phyloP scores from a whole-genome alignment of 1,140 invertebrate species.

The Ceratoteleas bidentatus region DNA sequence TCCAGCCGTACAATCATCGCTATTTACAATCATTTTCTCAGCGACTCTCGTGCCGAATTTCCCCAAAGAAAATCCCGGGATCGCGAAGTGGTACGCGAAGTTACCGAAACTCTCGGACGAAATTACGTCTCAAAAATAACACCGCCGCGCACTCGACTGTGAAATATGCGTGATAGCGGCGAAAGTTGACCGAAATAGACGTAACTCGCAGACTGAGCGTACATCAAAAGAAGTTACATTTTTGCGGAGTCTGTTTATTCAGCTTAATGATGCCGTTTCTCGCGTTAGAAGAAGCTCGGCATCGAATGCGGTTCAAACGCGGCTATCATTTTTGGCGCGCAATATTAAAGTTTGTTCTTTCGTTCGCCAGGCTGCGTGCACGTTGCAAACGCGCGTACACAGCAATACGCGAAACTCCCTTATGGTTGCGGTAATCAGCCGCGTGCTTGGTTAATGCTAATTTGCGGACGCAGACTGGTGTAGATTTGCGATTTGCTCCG shows the following conservation, averaged over 20 bases:
- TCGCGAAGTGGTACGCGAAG: too few species aligned
- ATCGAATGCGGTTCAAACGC: too few species aligned
- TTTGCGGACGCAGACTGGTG: slow-evolving; percentile 56
- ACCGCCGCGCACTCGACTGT: too few species aligned
- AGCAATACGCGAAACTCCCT: slow-evolving; percentile 20
- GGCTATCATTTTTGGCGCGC: slow-evolving; percentile 19
- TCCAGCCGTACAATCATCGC: too few species aligned
- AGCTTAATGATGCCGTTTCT: slow-evolving; percentile 36
- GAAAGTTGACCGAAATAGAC: slow-evolving; percentile 1
- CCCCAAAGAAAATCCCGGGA: too few species aligned
- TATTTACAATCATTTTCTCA: too few species aligned
- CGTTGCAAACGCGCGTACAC: slow-evolving; percentile 28
- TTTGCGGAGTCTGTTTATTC: slow-evolving; percentile 13
- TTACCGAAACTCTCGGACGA: too few species aligned
- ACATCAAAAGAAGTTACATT: too few species aligned
- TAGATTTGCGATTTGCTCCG: slow-evolving; percentile 54
- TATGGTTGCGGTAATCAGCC: slow-evolving; percentile 43
- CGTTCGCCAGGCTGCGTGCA: too few species aligned
- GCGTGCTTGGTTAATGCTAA: slow-evolving; percentile 65
- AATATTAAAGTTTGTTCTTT: slow-evolving; percentile 35
- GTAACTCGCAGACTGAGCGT: too few species aligned
- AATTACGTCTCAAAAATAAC: too few species aligned
- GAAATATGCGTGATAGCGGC: not conserved
- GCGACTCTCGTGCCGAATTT: too few species aligned
- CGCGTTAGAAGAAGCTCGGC: not conserved